These are phyloP conservation scores for Cordilura impudica DNA, from an alignment of 2,888 invertebrate genomes.

Conservation along the genomic window DNA sequence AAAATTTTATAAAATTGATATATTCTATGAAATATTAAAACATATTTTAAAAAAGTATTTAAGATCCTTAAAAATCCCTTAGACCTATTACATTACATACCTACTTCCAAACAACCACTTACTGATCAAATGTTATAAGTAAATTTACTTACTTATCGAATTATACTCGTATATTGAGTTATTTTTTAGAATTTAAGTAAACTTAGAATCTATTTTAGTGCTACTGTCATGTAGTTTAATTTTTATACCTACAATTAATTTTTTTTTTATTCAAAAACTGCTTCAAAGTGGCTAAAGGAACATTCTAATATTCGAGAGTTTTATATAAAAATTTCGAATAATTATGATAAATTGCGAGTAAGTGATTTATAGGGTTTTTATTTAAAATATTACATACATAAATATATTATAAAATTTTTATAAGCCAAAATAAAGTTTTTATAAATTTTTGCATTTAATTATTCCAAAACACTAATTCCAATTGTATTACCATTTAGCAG, in stretches of 20 bases:
- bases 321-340: constrained; percentile 33
- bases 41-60: constrained; percentile 18
- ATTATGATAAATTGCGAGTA: constrained; percentile 5
- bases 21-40: constrained; percentile 5
- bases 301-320: constrained; percentile 41
- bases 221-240: not conserved
- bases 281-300: constrained; percentile 57
- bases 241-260: not conserved
- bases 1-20: constrained; percentile 7
- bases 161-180: not conserved
- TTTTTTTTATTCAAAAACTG: constrained; percentile 5
- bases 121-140: not conserved
- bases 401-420: not conserved
- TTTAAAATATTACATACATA: not conserved
- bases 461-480: not conserved
- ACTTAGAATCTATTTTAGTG: not conserved
- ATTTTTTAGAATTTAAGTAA: not conserved
- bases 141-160: not conserved
- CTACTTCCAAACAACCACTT: not conserved
- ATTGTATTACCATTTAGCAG: constrained; percentile 78
- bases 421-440: too few relatives aligned
- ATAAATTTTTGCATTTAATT: not conserved
- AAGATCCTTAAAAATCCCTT: constrained; percentile 14
- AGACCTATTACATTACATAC: not conserved
- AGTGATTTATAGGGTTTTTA: too few relatives aligned